Evolutionary conservation across 2,888 invertebrate species (phyloP), one percentile per base, ranked within the genome.

Genomic region (Microdon myrmicae): DNA sequence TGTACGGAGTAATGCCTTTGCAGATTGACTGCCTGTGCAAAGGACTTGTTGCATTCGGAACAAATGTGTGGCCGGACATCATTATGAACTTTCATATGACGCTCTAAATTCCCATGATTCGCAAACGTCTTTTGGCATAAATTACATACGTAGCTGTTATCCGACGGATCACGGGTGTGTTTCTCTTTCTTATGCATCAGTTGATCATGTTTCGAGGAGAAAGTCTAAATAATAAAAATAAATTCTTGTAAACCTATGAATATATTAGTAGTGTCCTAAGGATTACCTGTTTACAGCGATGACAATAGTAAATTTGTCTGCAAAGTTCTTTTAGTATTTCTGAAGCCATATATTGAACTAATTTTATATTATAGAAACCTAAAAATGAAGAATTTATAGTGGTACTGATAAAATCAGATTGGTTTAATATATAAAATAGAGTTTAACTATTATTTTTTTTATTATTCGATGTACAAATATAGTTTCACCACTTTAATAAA

Each of bases 1-100:
- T 79, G 79, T 14, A 79, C 79, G 1, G 78, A 77, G 53, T 75
- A 78, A 61, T 79, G 79, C 9, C 79, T 72, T 67, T 78, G 76
- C 45, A 79, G 68, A 22, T 70, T 70, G 1, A 78, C 78, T 2
- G 78, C 77, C 64, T 79, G 79, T 1, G 78, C 77, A 47, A 79
- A 79, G 1, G 76, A 73, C 60, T 79, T 79, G 19, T 73, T 71
- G 56, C 79, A 79, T 17, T 78, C 72, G 31, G 70, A 72, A 29
- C 79, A 79, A 6, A 73, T 71, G 47, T 78, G 76, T 1, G 79
- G 79, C 1, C 77, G 71, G n/a, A 78, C 73, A 70, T 79, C 77
- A 39, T 77, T 76, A 49, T 79, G 79, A n/a, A 78, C 78, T 61
- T 78, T 79, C 75, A 79, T 75, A 45, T 79, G 79, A 6, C 79